Base-by-base conservation (phyloP, 2,888 invertebrate genomes). In the Microctonus aethiopoides region DNA sequence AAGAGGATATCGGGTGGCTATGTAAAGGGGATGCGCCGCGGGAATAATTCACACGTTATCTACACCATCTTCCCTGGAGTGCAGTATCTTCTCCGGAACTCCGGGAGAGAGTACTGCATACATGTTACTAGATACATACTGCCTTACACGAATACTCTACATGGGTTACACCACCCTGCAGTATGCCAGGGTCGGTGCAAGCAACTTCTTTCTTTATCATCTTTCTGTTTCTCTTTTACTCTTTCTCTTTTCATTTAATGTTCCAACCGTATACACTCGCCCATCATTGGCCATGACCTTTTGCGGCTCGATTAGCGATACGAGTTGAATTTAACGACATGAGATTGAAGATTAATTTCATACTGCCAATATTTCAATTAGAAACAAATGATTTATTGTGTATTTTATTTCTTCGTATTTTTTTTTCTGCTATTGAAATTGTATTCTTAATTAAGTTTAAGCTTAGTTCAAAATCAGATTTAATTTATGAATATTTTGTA, bases 1-100 rank as follows among this genome's bases (percentile, higher is more conserved):
- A 34, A 20, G 34, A 39, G 39, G 24, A 41, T 61, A 32, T 34
- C 34, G 24, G 39, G 16, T 22, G 24, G 69, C 74, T 74, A 75
- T 77, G 79, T 36, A 80, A 78, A 62, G 79, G 80, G 80, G 79
- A 82, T 77, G 77, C 74, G 75, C 72, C 75, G 76, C 76, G 78
- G 79, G 81, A 84, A 86, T 85, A 84, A 85, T 85, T 85, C 84
- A 85, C 81, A 81, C 79, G 81, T 83, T 86, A 86, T 85, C 85
- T 82, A 80, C 81, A 83, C 81, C 81, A 85, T 85, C 85, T 84
- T 79, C 77, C 72, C 78, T 77, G 75, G 77, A 79, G 78, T 79
- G 81, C 79, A 81, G 80, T 82, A 80, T 81, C 82, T 81, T 81
- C 78, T 80, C 79, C 76, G 76, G 74, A 71, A 75, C 74, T 74